Evolutionary conservation across 2,797 vertebrate genomes (phyloP), one percentile per base, ranked within the genome.

Genomic region (Hybognathus amarus): DNA sequence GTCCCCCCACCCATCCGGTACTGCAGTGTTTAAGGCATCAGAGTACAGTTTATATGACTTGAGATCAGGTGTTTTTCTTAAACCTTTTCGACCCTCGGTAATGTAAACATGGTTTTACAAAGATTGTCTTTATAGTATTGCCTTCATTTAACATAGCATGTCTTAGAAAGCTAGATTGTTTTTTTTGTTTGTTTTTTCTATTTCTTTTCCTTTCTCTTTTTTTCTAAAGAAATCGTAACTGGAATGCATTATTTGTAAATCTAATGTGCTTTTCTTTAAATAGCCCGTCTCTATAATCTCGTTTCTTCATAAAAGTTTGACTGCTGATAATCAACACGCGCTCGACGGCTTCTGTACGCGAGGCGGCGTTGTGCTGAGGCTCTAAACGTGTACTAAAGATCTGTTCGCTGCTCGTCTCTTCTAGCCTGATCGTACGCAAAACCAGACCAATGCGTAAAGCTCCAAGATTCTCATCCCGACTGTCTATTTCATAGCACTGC

Each of bases 101-200:
- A 93, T 96, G 95, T 96, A 96, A 96, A 96, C 95, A 96, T 93
- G 93, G 88, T 93, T 94, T 94, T 93, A 93, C 92, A 92, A 93
- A 90, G 95, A 96, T 96, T 96, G 95, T 96, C 95, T 84, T 91
- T 91, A 90, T 88, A 92, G 93, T 95, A 95, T 95, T 95, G 93
- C 94, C 94, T 95, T 94, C 94, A 91, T 91, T 91, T 92, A 91
- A 94, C 93, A 89, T 92, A 93, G 91, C 91, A 92, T 90, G 93
- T 93, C 92, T 93, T 91, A 94, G 94, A 95, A 95, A 95, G 95
- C 94, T 94, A 93, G 94, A 95, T 95, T 95, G 92, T 92, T 66
- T 86, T 77, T 92, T 61, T 85, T 67, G 74, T 92, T 66, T 85
- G 66, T 36, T 64, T 36, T 64, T 70, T 59, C 79, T 82, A 59